phyloP scores from a whole-genome alignment of 2,113 vertebrate genomes.

The Engystomops pustulosus region DNA sequence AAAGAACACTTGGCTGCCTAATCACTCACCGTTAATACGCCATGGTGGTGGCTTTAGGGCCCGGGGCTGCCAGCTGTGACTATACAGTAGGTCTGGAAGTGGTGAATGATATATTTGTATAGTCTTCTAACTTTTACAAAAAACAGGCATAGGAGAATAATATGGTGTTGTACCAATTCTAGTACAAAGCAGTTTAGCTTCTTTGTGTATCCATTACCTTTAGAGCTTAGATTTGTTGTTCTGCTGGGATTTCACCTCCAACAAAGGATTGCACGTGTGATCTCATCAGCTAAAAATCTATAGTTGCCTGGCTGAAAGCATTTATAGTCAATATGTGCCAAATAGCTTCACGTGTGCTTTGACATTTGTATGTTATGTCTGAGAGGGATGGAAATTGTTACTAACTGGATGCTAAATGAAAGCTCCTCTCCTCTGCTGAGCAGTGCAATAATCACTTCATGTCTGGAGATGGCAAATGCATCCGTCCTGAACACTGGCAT shows the following conservation, averaged over 20 bases:
- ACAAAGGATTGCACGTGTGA: not conserved
- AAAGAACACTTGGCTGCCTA: too few relatives aligned
- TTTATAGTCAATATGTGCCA: conserved; percentile 11
- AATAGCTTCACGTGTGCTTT: not conserved
- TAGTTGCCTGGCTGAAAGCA: not conserved
- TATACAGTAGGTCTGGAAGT: too few relatives aligned
- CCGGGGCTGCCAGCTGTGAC: too few relatives aligned
- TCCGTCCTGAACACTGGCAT: conserved; percentile 17
- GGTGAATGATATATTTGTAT: too few relatives aligned
- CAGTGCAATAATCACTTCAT: conserved; percentile 40
- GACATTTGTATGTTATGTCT: conserved; percentile 41
- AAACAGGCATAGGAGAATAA: too few relatives aligned
- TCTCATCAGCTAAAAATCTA: conserved; percentile 26
- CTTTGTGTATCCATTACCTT: not conserved
- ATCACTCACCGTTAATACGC: too few relatives aligned
- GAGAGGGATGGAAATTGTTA: not conserved
- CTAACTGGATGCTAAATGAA: conserved; percentile 52
- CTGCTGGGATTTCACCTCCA: not conserved
- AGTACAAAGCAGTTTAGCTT: not conserved
- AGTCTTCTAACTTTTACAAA: too few relatives aligned
- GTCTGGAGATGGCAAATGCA: conserved; percentile 46
- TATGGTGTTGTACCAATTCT: not conserved
- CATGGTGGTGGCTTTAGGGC: too few relatives aligned
- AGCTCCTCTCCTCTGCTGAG: conserved; percentile 31
- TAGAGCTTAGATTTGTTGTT: not conserved